Evolutionary conservation across 2,888 invertebrate species (phyloP).

Genomic region (Andricus curvator): DNA sequence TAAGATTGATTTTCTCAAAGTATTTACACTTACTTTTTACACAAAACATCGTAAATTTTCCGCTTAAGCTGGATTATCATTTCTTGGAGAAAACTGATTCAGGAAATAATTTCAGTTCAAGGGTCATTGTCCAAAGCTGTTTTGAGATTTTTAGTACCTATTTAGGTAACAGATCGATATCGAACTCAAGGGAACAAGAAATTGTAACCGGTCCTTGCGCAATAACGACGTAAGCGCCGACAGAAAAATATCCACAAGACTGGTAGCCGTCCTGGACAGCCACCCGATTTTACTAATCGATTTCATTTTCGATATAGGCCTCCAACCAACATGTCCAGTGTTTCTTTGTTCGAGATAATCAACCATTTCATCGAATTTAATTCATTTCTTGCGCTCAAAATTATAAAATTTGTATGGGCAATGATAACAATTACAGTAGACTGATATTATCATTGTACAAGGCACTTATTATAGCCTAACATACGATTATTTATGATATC

Average conservation of each 20-base stretch:
- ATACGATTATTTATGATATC: background rate
- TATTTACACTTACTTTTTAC: background rate
- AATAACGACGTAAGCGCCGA: slow-evolving; percentile 35
- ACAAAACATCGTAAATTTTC: background rate
- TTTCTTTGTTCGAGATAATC: background rate
- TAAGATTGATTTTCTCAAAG: background rate
- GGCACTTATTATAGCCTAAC: background rate
- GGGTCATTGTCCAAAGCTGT: background rate
- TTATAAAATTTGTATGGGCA: background rate
- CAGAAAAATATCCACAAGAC: slow-evolving; percentile 42
- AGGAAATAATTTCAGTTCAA: background rate
- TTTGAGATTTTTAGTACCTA: background rate
- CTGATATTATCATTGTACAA: background rate
- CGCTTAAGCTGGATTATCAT: no score
- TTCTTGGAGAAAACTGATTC: background rate
- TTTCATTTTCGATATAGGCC: slow-evolving; percentile 30
- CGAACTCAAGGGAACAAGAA: slow-evolving; percentile 35
- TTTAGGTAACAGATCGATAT: background rate
- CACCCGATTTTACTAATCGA: slow-evolving; percentile 51
- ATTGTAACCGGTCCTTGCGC: slow-evolving; percentile 60
- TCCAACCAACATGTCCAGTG: background rate
- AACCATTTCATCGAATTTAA: background rate
- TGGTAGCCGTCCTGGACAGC: slow-evolving; percentile 43
- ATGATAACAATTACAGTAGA: background rate
- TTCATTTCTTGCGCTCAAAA: background rate